phyloP scores from a whole-genome alignment of 2,113 vertebrate genomes.

The Pitta sordida region DNA sequence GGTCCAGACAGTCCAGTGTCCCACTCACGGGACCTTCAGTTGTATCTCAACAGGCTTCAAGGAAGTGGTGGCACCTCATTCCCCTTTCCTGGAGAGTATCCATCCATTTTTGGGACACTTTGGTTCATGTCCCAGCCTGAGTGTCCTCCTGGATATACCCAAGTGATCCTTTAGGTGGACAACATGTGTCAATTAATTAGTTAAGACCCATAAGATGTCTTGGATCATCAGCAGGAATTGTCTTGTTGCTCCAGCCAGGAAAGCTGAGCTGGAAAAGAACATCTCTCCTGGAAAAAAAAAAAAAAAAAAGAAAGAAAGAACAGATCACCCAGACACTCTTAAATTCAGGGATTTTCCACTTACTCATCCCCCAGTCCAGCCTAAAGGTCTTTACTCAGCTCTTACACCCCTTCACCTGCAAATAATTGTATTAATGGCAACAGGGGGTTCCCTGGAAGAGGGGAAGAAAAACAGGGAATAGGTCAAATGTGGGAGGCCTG shows the following conservation, averaged over 20 bases:
- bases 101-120: neutral
- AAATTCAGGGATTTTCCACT: conserved; percentile 48
- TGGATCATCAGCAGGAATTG: neutral
- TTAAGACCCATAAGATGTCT: neutral
- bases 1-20: neutral
- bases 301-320: too few relatives aligned
- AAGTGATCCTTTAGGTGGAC: neutral
- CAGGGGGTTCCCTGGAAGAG: conserved; percentile 3
- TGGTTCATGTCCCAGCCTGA: neutral
- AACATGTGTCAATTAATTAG: neutral
- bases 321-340: neutral
- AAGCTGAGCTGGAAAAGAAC: neutral
- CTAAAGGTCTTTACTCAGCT: conserved; percentile 22
- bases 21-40: neutral
- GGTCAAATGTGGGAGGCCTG: neutral
- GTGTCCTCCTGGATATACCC: neutral
- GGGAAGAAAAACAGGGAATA: neutral
- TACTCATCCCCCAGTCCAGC: neutral
- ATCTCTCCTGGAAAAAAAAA: too few relatives aligned
- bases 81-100: neutral
- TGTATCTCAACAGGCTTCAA: accelerated
- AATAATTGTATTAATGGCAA: neutral
- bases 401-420: neutral
- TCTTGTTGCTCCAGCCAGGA: neutral
- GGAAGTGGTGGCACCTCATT: neutral